Conservation (phyloP, 2,797 vertebrate genomes). For the Podarcis lilfordi region DNA sequence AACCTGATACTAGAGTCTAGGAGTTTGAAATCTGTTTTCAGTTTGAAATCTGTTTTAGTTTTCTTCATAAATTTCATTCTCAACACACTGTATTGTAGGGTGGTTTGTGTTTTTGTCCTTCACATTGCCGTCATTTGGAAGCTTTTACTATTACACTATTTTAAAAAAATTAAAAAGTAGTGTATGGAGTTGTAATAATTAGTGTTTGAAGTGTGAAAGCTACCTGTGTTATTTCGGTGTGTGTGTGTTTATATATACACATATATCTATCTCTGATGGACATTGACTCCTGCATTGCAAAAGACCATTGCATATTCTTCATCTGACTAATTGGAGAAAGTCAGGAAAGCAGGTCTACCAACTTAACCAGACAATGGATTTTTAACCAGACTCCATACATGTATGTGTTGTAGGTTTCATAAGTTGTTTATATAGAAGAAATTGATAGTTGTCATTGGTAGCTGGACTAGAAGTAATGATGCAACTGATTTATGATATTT, state of each 20-base stretch:
- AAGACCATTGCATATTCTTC: background rate
- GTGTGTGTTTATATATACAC: too few relatives aligned
- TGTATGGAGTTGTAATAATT: background rate
- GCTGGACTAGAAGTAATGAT: background rate
- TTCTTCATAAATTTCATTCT: background rate
- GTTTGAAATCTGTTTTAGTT: too few relatives aligned
- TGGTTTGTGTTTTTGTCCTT: background rate
- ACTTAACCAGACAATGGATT: background rate
- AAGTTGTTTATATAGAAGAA: background rate
- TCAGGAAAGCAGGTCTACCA: background rate
- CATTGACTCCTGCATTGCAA: background rate
- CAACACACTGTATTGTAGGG: background rate
- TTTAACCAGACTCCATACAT: too few relatives aligned
- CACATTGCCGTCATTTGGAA: background rate
- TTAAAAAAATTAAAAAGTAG: too few relatives aligned
- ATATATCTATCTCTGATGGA: background rate
- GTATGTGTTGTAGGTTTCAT: background rate
- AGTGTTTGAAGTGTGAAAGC: background rate
- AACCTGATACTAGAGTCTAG: background rate
- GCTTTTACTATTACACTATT: background rate
- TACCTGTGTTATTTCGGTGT: background rate
- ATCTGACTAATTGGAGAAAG: too few relatives aligned
- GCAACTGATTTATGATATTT: background rate
- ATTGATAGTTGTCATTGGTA: background rate
- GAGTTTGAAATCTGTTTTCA: background rate